Evolutionary conservation across 1,140 invertebrate species (phyloP).

Genomic region (Achatina immaculata): DNA sequence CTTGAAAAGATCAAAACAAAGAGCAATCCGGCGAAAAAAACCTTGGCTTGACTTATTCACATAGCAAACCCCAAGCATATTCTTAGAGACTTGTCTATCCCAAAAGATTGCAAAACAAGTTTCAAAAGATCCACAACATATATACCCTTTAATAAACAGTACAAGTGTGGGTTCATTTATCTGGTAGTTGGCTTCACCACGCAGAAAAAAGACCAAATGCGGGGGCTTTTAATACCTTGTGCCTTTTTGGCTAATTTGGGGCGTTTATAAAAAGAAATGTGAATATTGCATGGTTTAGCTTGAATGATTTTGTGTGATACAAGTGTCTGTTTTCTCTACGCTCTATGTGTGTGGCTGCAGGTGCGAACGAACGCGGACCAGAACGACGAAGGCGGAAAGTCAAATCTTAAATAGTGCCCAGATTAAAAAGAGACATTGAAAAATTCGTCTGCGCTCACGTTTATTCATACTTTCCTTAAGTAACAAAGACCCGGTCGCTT

Average conservation of each 20-base stretch:
- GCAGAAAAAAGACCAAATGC: constrained; percentile 3
- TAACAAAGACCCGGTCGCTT: constrained; percentile 31
- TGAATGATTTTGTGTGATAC: not conserved
- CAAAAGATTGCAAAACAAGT: no score
- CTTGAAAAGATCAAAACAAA: no score
- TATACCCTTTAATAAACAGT: constrained; percentile 27
- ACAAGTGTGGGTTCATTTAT: constrained; percentile 1
- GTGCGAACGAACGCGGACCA: constrained; percentile 1
- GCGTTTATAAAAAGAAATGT: constrained; percentile 20
- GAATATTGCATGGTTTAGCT: constrained; percentile 28
- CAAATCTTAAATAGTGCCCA: constrained; percentile 20
- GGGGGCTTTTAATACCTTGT: not conserved
- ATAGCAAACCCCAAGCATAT: no score
- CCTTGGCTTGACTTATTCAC: no score
- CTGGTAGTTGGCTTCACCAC: not conserved
- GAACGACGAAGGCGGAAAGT: constrained; percentile 1
- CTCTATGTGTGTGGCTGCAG: constrained; percentile 23
- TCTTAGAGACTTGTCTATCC: no score
- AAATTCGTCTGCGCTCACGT: not conserved
- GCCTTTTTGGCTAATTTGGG: not conserved
- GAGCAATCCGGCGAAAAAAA: no score
- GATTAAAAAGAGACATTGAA: constrained; percentile 20
- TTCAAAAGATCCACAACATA: constrained; percentile 8
- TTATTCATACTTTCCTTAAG: not conserved
- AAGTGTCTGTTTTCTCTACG: not conserved